phyloP scores from a whole-genome alignment of 2,888 invertebrate species.

The Ypsolopha scabrella region DNA sequence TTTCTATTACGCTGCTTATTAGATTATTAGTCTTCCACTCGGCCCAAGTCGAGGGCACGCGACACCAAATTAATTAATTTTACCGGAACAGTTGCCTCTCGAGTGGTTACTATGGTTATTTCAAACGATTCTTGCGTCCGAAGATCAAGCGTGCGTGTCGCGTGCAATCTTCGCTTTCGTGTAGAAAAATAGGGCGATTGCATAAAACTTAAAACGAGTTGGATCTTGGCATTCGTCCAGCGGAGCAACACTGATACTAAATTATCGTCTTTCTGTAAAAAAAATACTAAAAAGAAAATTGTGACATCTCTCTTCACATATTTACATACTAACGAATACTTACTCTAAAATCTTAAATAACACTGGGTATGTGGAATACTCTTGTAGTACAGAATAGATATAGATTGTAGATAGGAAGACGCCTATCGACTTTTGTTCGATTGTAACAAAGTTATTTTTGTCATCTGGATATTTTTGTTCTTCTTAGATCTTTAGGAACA shows the following conservation, averaged over 20 bases:
- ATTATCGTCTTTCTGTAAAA: conserved; percentile 28
- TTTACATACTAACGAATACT: too few relatives aligned
- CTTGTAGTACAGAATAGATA: too few relatives aligned
- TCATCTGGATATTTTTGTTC: too few relatives aligned
- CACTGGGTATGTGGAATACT: too few relatives aligned
- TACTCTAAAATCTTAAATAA: too few relatives aligned
- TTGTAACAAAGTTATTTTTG: too few relatives aligned
- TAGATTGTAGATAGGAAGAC: too few relatives aligned
- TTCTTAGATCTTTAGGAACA: too few relatives aligned
- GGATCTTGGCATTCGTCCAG: conserved; percentile 57
- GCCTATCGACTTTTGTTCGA: too few relatives aligned
- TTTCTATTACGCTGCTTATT: conserved; percentile 54
- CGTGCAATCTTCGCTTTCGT: conserved; percentile 52
- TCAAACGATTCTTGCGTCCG: conserved; percentile 10
- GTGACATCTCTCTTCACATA: too few relatives aligned
- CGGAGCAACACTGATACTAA: conserved; percentile 47
- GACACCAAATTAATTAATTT: conserved; percentile 10
- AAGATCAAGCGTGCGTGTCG: conserved; percentile 30
- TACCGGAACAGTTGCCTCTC: background rate
- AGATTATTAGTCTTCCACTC: conserved; percentile 37
- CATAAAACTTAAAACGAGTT: conserved; percentile 59
- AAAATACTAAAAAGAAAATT: too few relatives aligned
- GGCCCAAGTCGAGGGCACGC: conserved; percentile 42
- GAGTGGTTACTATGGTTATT: background rate
- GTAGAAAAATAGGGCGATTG: conserved; percentile 68